Base-by-base conservation (phyloP, 2,888 invertebrate species). In the Watsonalla binaria region DNA sequence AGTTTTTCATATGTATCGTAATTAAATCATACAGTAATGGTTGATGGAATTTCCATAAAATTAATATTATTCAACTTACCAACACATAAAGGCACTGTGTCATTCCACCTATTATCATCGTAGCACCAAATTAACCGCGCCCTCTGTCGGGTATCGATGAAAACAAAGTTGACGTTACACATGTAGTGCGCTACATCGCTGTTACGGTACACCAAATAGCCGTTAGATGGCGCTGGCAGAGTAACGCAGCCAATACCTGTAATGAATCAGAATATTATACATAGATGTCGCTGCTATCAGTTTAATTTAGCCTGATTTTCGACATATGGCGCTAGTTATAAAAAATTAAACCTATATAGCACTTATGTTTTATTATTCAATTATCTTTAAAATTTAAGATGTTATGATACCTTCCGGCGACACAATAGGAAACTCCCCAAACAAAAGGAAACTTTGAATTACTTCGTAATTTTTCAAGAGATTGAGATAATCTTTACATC, bases 211-310 rank as follows among this genome's bases (percentile, higher is more conserved):
- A 94, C 93, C 11, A 95, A 76, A 76, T 94, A 94, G 49, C 94
- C 95, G 80, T 93, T 92, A 76, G 92, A 90, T 68, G 95, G 95
- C 71, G 93, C 84, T 69, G 84, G 70, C 39, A 93, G 86, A 37
- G 93, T 93, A 11, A 94, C 92, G 75, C 95, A 95, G 53, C 94
- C 95, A 56, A 94, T 79, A 73, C 94, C 95, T 94, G 82, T 51
- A 66, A 68, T 54, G 14, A 65, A 53, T 54, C 45, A n/a, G 14
- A 51, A 50, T 15, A 50, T 39, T 34, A 39, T 49, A 37, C 14
- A 54, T 6, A 72, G 72, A 74, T 70, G 70, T 64, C 71, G 65
- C 55, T 66, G 52, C 59, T 59, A 47, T 2, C 45, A 46, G 54
- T 42, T 39, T 53, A 51, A 0, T 15, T 24, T 9, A 35, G 6